A percentile compares a stretch with the other conserved stretches of the same genome.
These are phyloP conservation scores for Macrotus californicus DNA, from an alignment of 2,113 vertebrate genomes.

Conservation along the genomic window DNA sequence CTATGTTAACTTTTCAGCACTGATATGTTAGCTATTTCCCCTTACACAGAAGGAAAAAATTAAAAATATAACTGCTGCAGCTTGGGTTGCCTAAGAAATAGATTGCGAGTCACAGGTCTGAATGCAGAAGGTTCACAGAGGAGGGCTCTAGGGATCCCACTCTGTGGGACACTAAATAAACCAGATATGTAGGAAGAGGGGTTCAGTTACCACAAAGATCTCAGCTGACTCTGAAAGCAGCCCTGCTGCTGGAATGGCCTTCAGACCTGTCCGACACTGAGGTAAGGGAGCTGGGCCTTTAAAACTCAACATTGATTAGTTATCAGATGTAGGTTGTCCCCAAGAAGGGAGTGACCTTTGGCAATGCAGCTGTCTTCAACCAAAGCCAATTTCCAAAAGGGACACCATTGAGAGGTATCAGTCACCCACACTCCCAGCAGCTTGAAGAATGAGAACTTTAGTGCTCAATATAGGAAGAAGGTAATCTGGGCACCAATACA, in stretches of 20 bases:
- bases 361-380: background rate
- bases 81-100: background rate
- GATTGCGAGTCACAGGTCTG: background rate
- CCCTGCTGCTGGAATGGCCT: background rate
- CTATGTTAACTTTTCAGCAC: background rate
- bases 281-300: background rate
- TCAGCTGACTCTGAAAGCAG: background rate
- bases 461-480: background rate
- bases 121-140: background rate
- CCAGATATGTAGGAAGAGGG: too few relatives aligned
- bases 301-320: background rate
- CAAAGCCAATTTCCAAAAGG: background rate
- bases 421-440: background rate
- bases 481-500: background rate
- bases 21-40: background rate
- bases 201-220: background rate
- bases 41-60: background rate
- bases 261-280: background rate
- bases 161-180: background rate
- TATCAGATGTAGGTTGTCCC: background rate
- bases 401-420: background rate
- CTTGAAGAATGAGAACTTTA: background rate
- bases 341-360: background rate
- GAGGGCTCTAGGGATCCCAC: background rate
- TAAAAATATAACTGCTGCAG: background rate